Percentiles rank a stretch among this genome's conserved stretches.
Conservation (phyloP, 2,888 invertebrate genomes). For the Phengaris alcon region DNA sequence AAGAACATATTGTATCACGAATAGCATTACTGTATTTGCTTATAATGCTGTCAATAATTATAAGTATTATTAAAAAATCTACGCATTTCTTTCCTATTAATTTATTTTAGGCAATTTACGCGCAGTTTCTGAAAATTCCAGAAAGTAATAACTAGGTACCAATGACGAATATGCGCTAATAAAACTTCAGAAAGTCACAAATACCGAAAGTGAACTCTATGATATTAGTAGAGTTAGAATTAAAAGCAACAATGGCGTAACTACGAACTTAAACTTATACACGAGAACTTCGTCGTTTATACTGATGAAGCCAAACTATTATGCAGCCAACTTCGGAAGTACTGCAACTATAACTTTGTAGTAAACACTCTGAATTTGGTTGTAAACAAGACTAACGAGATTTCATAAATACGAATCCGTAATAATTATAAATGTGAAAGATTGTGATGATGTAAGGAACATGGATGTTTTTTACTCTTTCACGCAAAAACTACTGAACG, state of each 20-base stretch:
- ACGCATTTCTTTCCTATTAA: too few relatives aligned
- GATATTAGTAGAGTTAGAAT: background rate
- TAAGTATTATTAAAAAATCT: too few relatives aligned
- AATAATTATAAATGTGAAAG: background rate
- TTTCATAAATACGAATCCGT: slow-evolving; percentile 34
- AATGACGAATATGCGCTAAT: background rate
- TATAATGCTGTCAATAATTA: too few relatives aligned
- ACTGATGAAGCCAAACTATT: background rate
- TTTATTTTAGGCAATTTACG: too few relatives aligned
- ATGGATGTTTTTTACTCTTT: too few relatives aligned
- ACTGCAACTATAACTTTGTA: background rate
- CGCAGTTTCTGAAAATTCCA: too few relatives aligned
- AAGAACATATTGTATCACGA: background rate
- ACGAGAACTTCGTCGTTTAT: background rate
- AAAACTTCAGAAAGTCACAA: slow-evolving; percentile 12
- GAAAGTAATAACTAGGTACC: background rate
- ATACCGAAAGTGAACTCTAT: background rate
- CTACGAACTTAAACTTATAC: background rate
- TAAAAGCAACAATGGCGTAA: background rate
- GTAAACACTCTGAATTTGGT: background rate
- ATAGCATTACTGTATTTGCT: background rate
- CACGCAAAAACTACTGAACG: too few relatives aligned
- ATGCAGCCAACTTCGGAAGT: background rate
- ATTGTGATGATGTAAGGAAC: too few relatives aligned
- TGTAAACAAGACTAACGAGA: background rate